These are phyloP conservation scores for Acanthiza pusilla DNA, from an alignment of 2,797 vertebrate genomes.

Conservation along the genomic window DNA sequence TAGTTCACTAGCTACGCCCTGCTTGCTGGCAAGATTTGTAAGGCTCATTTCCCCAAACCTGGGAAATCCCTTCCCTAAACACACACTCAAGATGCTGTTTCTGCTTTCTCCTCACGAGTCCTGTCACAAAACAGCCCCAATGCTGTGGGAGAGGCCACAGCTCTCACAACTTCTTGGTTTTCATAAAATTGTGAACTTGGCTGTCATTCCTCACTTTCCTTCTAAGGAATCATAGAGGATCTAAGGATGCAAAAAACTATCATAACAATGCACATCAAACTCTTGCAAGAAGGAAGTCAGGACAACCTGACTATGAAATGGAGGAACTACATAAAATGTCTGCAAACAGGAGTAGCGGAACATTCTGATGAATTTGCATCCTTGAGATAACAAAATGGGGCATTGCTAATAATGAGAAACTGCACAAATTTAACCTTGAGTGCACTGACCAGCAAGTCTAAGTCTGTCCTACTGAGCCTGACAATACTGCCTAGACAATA, in stretches of 20 bases:
- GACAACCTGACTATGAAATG: neutral
- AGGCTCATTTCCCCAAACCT: neutral
- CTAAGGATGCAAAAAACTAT: neutral
- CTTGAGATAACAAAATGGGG: neutral
- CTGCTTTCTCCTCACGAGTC: neutral
- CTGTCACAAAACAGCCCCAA: neutral
- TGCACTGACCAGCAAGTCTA: neutral
- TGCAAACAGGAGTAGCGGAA: neutral
- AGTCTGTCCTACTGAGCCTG: neutral
- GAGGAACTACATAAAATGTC: neutral
- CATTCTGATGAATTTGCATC: neutral
- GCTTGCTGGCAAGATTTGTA: neutral
- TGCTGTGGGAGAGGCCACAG: neutral
- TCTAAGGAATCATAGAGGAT: neutral
- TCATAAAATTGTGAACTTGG: neutral
- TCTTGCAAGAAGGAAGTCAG: neutral
- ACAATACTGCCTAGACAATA: neutral
- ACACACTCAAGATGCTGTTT: neutral
- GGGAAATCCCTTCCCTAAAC: neutral
- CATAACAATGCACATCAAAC: neutral
- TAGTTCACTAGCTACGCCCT: neutral
- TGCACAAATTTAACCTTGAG: neutral
- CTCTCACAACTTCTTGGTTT: neutral
- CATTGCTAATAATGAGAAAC: neutral
- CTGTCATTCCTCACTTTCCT: neutral